These are phyloP conservation scores for Muscina levida DNA, from an alignment of 2,888 invertebrate genomes.

Conservation along the genomic window DNA sequence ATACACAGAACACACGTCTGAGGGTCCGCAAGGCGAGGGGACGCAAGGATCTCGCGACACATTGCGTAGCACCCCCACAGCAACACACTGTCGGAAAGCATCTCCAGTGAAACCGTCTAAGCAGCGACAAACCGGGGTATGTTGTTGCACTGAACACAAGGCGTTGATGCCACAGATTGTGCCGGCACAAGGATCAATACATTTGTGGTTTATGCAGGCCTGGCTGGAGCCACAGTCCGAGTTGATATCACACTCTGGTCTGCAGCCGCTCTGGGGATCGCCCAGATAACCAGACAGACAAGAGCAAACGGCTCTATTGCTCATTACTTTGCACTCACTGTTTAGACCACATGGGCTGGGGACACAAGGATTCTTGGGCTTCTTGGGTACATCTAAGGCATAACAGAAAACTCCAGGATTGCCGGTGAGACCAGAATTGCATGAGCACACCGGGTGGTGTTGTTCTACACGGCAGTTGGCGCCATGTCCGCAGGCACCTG, in stretches of 20 bases:
- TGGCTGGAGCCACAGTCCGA: constrained; percentile 88
- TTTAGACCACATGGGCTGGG: constrained; percentile 90
- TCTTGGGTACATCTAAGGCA: constrained; percentile 81
- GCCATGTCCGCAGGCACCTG: constrained; percentile 89
- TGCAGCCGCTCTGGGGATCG: constrained; percentile 88
- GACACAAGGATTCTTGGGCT: constrained; percentile 85
- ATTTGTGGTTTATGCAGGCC: constrained; percentile 88
- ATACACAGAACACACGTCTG: constrained; percentile 85
- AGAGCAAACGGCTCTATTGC: constrained; percentile 87
- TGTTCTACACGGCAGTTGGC: constrained; percentile 87
- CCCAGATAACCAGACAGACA: constrained; percentile 89
- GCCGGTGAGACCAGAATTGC: constrained; percentile 86
- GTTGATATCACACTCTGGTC: constrained; percentile 90
- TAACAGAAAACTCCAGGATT: constrained; percentile 89
- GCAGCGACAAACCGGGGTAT: constrained; percentile 91
- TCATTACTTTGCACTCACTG: constrained; percentile 87
- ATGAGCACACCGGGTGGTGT: constrained; percentile 90
- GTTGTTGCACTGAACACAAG: constrained; percentile 88
- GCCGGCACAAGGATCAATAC: constrained; percentile 87
- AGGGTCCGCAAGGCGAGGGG: constrained; percentile 89
- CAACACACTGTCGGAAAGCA: constrained; percentile 87
- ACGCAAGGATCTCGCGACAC: constrained; percentile 85
- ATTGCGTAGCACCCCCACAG: constrained; percentile 82
- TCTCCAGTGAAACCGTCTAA: constrained; percentile 89
- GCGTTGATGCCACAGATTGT: constrained; percentile 90